Base-by-base conservation (phyloP, 1,140 invertebrate genomes). In the Drosophila yakuba region DNA sequence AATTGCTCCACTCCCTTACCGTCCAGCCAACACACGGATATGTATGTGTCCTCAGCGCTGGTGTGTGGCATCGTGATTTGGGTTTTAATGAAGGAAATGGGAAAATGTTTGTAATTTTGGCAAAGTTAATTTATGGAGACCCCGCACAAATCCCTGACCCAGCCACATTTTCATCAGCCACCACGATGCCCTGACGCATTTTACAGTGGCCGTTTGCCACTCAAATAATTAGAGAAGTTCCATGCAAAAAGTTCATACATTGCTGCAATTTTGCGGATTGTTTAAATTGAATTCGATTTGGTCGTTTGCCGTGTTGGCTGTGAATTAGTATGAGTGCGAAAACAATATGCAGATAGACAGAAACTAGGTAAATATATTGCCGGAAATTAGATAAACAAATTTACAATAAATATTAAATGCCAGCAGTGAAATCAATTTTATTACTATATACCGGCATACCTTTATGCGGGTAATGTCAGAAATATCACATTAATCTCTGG, bases 51-150 rank as follows among this genome's bases (percentile, higher is more conserved):
- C 25, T 12, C 20, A 17, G 11, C 32, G 38, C 44, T 36, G 36
- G 35, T 45, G 45, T 15, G 45, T 47, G 23, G 60, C 15, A 8
- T 55, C 80, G 84, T 89, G 84, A 89, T 89, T 89, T 84, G 84
- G 73, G 77, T 88, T 88, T 88, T 89, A 89, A 88, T 88, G 84
- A 74, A 76, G 50, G 78, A 72, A 89, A 73, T 80, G 78, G 77
- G 50, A 80, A 72, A 89, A 73, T 80, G 78, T 88, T 74, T 88
- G 80, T 88, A 80, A 89, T 88, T 88, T 89, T 73, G 83, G 69
- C 76, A 88, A 89, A 88, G 79, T 89, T 88, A 88, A 88, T 88
- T 88, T 88, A 88, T 88, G 83, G 84, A 58, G 52, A 83, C 72
- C 61, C 55, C 61, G 47, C 32, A 45, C 55, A 35, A 55, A 35